Conservation (phyloP, 2,113 vertebrate genomes). For the Capreolus pygargus region DNA sequence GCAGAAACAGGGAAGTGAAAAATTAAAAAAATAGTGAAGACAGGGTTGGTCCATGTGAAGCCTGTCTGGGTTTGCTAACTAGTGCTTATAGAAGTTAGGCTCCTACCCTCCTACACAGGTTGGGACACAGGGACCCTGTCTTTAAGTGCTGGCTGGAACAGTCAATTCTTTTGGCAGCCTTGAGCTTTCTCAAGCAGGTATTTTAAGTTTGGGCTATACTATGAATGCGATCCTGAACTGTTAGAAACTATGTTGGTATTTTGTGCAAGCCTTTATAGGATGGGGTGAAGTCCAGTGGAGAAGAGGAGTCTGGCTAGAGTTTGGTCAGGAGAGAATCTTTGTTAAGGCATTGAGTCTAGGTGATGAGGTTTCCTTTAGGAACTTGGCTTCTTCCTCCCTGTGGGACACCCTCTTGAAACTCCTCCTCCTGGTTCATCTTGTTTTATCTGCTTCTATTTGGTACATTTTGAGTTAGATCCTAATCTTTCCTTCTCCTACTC, state of each 20-base stretch:
- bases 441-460: not conserved
- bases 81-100: not conserved
- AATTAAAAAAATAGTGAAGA: not conserved
- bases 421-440: not conserved
- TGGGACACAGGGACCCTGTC: not conserved
- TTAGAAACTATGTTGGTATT: not conserved
- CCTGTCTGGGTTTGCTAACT: not conserved
- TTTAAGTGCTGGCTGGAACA: not conserved
- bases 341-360: not conserved
- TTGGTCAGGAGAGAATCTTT: not conserved
- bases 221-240: not conserved
- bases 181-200: not conserved
- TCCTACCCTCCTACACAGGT: not conserved
- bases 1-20: not conserved
- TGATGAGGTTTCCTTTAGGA: not conserved
- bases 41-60: not conserved
- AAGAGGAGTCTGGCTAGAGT: not conserved
- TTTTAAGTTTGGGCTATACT: not conserved
- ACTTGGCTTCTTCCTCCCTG: not conserved
- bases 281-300: not conserved
- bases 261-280: not conserved
- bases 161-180: not conserved
- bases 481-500: not conserved
- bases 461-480: not conserved
- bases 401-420: not conserved